Base-by-base conservation (phyloP, 1,140 invertebrate species). In the Fopius arisanus region DNA sequence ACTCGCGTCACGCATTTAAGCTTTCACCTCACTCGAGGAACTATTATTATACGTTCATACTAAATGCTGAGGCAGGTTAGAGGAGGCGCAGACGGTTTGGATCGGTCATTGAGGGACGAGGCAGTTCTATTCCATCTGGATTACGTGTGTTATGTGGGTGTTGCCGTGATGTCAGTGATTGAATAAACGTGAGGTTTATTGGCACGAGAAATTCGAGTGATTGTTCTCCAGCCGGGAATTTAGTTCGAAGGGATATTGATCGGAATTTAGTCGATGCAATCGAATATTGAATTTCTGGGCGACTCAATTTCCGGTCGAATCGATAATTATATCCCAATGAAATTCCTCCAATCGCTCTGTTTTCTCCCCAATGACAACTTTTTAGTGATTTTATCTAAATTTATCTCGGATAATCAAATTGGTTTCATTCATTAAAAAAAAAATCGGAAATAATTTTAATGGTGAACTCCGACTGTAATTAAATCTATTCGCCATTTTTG, bases 1-100 rank as follows among this genome's bases (percentile, higher is more conserved):
- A 69, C 21, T 69, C 67, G 14, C 29, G 48, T 48, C 67, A 69
- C 67, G 67, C 37, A 21, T 67, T 67, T 28, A 26, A n/a, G 66
- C 67, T 31, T 69, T 69, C 67, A 69, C 67, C 67, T 54, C 23
- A 54, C 14, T 41, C 5, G 21, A 26, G 21, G 23, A 59, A 28
- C 67, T 48, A 43, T 69, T 23, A 10, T 16, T 41, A 67, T 40
- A 48, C 41, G 28, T 29, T 14, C 1, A 43, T 66, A 37, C 63
- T 26, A 59, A 59, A 59, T 59, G 14, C 54, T 23, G 23, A 26
- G 21, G 19, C 54, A 59, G 23, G 23, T 59, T 59, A 4, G 7
- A 59, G 16, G 1, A 2, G 19, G 43, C 14, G 43, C 43, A 59
- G 21, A 26, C 54, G 16, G 54, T 59, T 59, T 12, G 19, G 21